Base-by-base conservation (phyloP, 2,888 invertebrate species). In the Melolontha melolontha region DNA sequence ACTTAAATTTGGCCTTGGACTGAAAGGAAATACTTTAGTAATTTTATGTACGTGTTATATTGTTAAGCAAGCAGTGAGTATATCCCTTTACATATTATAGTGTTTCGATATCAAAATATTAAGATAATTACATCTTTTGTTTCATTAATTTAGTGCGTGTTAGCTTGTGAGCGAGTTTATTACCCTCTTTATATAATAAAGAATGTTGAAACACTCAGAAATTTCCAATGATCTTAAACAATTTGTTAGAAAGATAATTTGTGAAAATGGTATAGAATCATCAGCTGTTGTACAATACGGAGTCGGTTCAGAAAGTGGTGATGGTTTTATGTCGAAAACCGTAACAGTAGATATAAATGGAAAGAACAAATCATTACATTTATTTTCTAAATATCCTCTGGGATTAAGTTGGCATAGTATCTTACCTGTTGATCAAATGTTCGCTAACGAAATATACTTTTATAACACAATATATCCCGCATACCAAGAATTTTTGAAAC, bases 241-340 rank as follows among this genome's bases (percentile, higher is more conserved):
- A 12, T 62, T 67, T 17, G 14, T 54, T 0, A 40, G 42, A 63
- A 49, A 42, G 11, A 34, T 68, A 17, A 41, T 68, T 12, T 5
- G 5, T 16, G 41, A 51, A 14, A 62, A 67, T 17, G 22, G 27
- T 17, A 22, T 66, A 5, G 4, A 34, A 6, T 7, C 17, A 14
- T 47, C 14, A 1, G 17, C 66, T 11, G 50, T 44, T 41, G 51
- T 59, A 16, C 16, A 55, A 27, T 44, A 59, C 27, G 40, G 41
- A 5, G 4, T 10, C 40, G 68, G 68, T 8, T 51, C 65, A 5
- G 57, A 68, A 65, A n/a, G 11, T 4, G 65, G 68, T 22, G 65
- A 65, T 14, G 68, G 68, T n/a, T 68, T 34, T 14, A 42, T 39
- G 12, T 64, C 64, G n/a, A 59, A 64, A 59, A 59, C 54, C 11